Evolutionary conservation across 2,113 vertebrate species (phyloP), one percentile per base, ranked within the genome.

Genomic region (Rana temporaria): DNA sequence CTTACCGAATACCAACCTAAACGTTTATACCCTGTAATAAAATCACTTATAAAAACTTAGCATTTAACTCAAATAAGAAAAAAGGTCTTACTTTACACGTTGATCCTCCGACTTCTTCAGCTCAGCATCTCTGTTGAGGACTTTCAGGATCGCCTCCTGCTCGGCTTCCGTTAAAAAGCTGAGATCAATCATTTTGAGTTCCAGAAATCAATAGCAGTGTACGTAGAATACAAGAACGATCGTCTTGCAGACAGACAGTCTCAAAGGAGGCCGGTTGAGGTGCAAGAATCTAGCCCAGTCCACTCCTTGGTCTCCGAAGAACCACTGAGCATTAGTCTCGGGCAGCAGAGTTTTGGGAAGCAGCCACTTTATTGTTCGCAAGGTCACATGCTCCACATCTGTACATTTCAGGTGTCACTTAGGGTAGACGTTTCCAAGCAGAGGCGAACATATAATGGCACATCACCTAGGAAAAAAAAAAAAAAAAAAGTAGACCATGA

Each of bases 141-240:
- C 98, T 9, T 92, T 89, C 92, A 95, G 88, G 89, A 99, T 98
- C 20, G 90, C 88, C 56, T 95, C 94, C 85, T 97, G 95, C 65
- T 99, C 98, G 67, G 97, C 95, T 67, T 96, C 96, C 0, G 96
- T 96, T 85, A 99, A 89, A 84, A 95, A 96, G 84, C 96, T 97
- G 87, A 99, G 88, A 86, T 99, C 97, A 24, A 99, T 96, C 98
- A 99, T 99, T 89, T 87, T 92, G 86, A 15, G 55, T 69, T 63
- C 22, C 62, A 32, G 30, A 55, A 74, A 82, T 82, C 80, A 74
- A 82, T 82, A 82, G 4, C 6, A 16, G 59, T 19, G n/a, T 26
- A 11, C 22, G 15, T 56, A 74, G 5, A 24, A 67, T 67, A 56
- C 6, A 71, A 78, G 20, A 7, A 4, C 15, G n/a, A 30, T 22